phyloP scores from a whole-genome alignment of 2,797 vertebrate genomes.

The Amniataba percoides region DNA sequence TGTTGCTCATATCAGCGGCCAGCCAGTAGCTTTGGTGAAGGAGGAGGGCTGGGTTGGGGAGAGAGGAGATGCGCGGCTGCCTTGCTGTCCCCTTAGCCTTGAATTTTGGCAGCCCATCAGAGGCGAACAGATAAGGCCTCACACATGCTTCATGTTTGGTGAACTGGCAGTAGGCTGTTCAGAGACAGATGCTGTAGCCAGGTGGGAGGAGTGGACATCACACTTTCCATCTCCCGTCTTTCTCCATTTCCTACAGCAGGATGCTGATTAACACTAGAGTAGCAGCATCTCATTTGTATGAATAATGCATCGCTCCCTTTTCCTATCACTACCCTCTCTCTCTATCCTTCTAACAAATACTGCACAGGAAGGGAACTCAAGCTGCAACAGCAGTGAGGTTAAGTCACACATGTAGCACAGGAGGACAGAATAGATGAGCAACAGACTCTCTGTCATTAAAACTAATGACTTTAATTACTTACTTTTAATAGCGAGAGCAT shows the following conservation, averaged over 20 bases:
- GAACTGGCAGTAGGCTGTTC: slow-evolving; percentile 60
- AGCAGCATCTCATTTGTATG: slow-evolving; percentile 72
- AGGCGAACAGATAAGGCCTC: slow-evolving; percentile 71
- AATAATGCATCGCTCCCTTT: slow-evolving; percentile 62
- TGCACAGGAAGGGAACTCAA: slow-evolving; percentile 34
- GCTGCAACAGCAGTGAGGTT: slow-evolving; percentile 35
- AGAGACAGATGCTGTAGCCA: slow-evolving; percentile 69
- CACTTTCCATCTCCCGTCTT: slow-evolving; percentile 62
- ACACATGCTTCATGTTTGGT: slow-evolving; percentile 70
- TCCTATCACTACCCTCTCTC: slow-evolving; percentile 23
- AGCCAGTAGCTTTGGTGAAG: slow-evolving; percentile 48
- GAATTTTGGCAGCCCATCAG: slow-evolving; percentile 77
- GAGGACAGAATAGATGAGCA: slow-evolving; percentile 47
- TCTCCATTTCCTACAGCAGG: slow-evolving; percentile 63
- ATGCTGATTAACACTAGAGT: slow-evolving; percentile 65
- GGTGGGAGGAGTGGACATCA: slow-evolving; percentile 69
- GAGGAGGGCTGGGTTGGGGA: slow-evolving; percentile 32
- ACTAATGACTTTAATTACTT: slow-evolving; percentile 62
- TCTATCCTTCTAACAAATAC: slow-evolving; percentile 41
- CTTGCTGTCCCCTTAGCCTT: slow-evolving; percentile 55
- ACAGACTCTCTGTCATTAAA: slow-evolving; percentile 46
- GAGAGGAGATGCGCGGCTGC: slow-evolving; percentile 47
- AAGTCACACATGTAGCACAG: slow-evolving; percentile 28
- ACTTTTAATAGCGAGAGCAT: slow-evolving; percentile 35
- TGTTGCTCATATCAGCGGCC: slow-evolving; percentile 64